These are phyloP conservation scores for Sinotaia quadrata DNA, from an alignment of 2,888 invertebrate genomes.

Conservation along the genomic window DNA sequence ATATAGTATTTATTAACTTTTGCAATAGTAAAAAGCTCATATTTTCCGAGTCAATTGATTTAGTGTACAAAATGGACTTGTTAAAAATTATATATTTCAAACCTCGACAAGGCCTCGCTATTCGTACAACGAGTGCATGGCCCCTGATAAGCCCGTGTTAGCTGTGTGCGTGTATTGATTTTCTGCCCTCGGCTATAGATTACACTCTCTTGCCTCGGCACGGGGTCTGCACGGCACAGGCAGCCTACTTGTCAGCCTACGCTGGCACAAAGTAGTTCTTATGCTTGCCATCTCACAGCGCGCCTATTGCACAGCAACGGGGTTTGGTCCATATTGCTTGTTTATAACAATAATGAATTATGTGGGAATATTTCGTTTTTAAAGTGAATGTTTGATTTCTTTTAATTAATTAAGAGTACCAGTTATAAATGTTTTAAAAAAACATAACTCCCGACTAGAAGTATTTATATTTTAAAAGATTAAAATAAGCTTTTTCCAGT, in stretches of 20 bases:
- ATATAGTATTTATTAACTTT: too few relatives aligned
- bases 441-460: too few relatives aligned
- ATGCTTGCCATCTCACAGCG: neutral
- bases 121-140: slow-evolving; percentile 29
- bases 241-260: slow-evolving; percentile 31
- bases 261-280: slow-evolving; percentile 23
- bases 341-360: too few relatives aligned
- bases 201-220: slow-evolving; percentile 27
- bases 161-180: slow-evolving; percentile 41
- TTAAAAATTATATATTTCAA: neutral
- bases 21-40: too few relatives aligned
- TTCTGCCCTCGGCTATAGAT: slow-evolving; percentile 42
- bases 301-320: neutral
- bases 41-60: too few relatives aligned
- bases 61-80: too few relatives aligned
- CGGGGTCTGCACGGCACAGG: slow-evolving; percentile 31
- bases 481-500: too few relatives aligned
- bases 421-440: too few relatives aligned
- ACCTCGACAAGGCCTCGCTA: slow-evolving; percentile 31
- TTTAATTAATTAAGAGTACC: too few relatives aligned
- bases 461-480: too few relatives aligned
- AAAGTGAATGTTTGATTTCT: too few relatives aligned
- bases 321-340: neutral
- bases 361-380: too few relatives aligned
- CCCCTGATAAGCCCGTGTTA: slow-evolving; percentile 39